Evolutionary conservation across 2,113 vertebrate species (phyloP).

Genomic region (Himantopus leucocephalus): DNA sequence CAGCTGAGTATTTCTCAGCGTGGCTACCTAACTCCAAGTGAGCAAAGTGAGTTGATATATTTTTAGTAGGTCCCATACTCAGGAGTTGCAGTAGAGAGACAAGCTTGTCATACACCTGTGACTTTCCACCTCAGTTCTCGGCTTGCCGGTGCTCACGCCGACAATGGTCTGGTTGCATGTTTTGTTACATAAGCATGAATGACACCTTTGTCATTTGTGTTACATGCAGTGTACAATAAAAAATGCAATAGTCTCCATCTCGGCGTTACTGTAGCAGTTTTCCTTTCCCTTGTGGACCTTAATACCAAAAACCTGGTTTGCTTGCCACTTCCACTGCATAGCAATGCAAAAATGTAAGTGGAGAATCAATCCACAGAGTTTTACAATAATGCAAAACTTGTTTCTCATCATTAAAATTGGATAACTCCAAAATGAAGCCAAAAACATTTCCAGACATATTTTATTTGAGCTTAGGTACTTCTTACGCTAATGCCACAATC

Average conservation of each 20-base stretch:
- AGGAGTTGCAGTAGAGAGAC: background rate
- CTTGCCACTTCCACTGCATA: background rate
- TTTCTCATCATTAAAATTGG: conserved; percentile 12
- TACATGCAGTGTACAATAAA: background rate
- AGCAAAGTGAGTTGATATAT: background rate
- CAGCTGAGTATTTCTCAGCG: background rate
- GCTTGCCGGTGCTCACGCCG: background rate
- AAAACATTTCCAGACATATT: conserved; percentile 19
- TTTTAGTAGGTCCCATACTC: background rate
- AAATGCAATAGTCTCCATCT: background rate
- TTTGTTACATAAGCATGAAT: background rate
- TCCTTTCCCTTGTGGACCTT: background rate
- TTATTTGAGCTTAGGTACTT: conserved; percentile 37
- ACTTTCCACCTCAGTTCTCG: background rate
- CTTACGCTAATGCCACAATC: background rate
- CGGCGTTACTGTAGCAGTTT: background rate
- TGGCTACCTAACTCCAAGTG: background rate
- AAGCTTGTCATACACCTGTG: background rate
- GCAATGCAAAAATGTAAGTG: background rate
- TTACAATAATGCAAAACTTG: background rate
- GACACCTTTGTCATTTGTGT: background rate
- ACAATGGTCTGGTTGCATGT: background rate
- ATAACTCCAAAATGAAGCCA: conserved; percentile 7
- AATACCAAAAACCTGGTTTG: background rate
- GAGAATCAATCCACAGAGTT: conserved; percentile 4